Percentiles rank a stretch among this genome's conserved stretches.
phyloP scores from a whole-genome alignment of 1,140 invertebrate genomes.

The Apolygus lucorum region DNA sequence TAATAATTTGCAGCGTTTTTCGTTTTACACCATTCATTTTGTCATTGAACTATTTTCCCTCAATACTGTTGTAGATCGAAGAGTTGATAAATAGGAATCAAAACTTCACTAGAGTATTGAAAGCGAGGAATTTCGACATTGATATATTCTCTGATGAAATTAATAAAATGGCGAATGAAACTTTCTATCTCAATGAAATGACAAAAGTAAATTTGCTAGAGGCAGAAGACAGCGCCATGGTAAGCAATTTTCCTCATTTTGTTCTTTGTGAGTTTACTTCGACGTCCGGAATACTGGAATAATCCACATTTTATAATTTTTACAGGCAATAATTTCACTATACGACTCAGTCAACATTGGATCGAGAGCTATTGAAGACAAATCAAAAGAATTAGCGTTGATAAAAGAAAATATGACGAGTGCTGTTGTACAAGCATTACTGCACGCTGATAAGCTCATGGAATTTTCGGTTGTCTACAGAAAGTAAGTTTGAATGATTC shows the following conservation, averaged over 20 bases:
- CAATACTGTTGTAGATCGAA: conserved; percentile 23
- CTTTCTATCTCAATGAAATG: conserved; percentile 21
- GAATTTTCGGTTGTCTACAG: conserved; percentile 27
- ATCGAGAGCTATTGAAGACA: background rate
- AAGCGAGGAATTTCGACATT: conserved; percentile 8
- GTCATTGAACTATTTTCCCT: background rate
- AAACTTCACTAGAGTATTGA: conserved; percentile 15
- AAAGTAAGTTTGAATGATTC: conserved; percentile 20
- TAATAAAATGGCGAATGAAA: conserved; percentile 12
- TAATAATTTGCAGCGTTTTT: too few relatives aligned
- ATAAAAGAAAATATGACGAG: background rate
- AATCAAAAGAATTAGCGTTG: background rate
- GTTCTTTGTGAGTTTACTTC: too few relatives aligned
- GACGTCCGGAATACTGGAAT: too few relatives aligned
- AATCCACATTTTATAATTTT: background rate
- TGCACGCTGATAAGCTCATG: conserved; percentile 26
- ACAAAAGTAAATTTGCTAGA: conserved; percentile 25
- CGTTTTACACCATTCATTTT: too few relatives aligned
- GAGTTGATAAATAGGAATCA: conserved; percentile 11
- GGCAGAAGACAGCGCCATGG: conserved; percentile 21
- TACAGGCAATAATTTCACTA: conserved; percentile 20
- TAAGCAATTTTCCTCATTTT: background rate
- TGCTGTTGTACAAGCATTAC: conserved; percentile 1
- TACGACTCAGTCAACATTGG: conserved; percentile 13
- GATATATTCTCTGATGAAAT: conserved; percentile 7